Conservation (phyloP, 1,140 invertebrate genomes). For the Dendrolimus punctatus region DNA sequence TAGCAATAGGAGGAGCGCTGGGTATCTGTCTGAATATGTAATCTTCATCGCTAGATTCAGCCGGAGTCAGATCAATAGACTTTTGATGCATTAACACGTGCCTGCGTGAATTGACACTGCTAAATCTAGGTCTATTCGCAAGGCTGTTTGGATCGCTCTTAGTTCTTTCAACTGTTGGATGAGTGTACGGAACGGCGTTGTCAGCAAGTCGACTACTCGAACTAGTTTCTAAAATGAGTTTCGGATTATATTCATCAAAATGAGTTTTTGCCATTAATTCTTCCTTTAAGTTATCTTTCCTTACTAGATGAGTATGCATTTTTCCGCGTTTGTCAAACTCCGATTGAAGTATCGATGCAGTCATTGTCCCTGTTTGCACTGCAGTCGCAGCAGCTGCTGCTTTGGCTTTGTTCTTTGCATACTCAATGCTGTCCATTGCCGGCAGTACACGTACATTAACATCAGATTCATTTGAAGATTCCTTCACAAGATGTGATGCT, state of each 20-base stretch:
- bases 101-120: slow-evolving; percentile 77
- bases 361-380: slow-evolving; percentile 28
- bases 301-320: slow-evolving; percentile 66
- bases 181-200: slow-evolving; percentile 68
- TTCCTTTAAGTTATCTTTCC: slow-evolving; percentile 74
- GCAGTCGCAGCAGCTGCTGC: slow-evolving; percentile 51
- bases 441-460: slow-evolving; percentile 65
- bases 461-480: slow-evolving; percentile 73
- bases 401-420: slow-evolving; percentile 67
- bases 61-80: slow-evolving; percentile 87
- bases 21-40: slow-evolving; percentile 81
- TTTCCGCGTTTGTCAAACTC: slow-evolving; percentile 75
- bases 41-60: slow-evolving; percentile 86
- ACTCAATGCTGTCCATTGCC: slow-evolving; percentile 73
- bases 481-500: slow-evolving; percentile 59
- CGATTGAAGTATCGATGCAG: slow-evolving; percentile 64
- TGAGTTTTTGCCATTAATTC: slow-evolving; percentile 76
- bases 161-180: slow-evolving; percentile 84
- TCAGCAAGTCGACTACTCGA: slow-evolving; percentile 67
- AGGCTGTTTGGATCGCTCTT: slow-evolving; percentile 88
- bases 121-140: slow-evolving; percentile 78
- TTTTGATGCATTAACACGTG: slow-evolving; percentile 89
- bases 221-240: slow-evolving; percentile 66
- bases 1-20: slow-evolving; percentile 78
- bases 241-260: slow-evolving; percentile 76